Conservation (phyloP, 2,113 vertebrate genomes). For the Candoia aspera region DNA sequence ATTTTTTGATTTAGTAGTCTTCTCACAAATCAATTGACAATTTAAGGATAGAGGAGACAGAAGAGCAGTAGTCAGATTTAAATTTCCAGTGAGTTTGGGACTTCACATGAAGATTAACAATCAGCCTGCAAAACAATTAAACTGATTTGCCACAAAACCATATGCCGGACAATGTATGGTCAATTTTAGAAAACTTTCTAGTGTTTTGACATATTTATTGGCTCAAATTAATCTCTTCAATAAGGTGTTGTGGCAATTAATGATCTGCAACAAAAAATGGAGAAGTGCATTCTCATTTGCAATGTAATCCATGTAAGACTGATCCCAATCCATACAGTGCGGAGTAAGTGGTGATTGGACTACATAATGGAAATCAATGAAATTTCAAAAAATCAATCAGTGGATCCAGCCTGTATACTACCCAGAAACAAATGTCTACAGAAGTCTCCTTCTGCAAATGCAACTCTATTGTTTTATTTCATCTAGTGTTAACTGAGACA, state of each 20-base stretch:
- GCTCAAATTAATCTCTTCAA: background rate
- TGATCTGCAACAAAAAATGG: background rate
- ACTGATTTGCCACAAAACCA: background rate
- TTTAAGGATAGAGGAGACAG: background rate
- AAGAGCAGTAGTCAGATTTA: background rate
- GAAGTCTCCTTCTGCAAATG: background rate
- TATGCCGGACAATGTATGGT: background rate
- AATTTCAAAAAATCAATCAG: conserved; percentile 5
- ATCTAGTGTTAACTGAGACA: background rate
- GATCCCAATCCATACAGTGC: background rate
- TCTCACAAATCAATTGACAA: background rate
- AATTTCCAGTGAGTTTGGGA: background rate
- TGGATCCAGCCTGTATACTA: background rate
- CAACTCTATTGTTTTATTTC: background rate
- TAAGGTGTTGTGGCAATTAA: background rate
- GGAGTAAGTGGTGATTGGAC: background rate
- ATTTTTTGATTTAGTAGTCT: background rate
- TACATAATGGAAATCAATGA: conserved; percentile 37
- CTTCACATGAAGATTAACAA: background rate
- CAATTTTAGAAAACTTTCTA: background rate
- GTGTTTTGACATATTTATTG: background rate
- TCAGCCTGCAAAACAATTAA: background rate
- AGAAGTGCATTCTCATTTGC: background rate
- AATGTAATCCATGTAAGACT: background rate
- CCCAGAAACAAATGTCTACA: background rate